phyloP scores from a whole-genome alignment of 2,797 vertebrate species.

The Myotis vivesi region DNA sequence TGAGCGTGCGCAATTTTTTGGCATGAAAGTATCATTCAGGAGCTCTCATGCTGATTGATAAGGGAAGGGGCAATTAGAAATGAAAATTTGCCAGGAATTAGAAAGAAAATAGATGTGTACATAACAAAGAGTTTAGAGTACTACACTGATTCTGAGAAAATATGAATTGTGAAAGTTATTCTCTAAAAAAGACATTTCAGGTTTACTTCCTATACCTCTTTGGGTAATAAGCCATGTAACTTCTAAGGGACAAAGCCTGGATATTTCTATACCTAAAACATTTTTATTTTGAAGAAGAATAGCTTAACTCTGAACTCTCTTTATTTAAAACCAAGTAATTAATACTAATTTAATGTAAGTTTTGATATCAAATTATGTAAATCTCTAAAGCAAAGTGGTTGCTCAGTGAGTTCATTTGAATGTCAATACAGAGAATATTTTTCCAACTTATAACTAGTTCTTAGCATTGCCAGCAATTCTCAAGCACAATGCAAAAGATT shows the following conservation, averaged over 20 bases:
- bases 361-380: constrained; percentile 56
- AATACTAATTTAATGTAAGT: constrained; percentile 62
- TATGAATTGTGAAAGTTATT: background rate
- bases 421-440: constrained; percentile 52
- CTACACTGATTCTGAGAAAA: background rate
- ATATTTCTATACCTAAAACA: background rate
- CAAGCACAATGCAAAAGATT: constrained; percentile 56
- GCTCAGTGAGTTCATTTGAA: constrained; percentile 65
- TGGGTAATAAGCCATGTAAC: background rate
- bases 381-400: constrained; percentile 72
- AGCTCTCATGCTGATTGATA: background rate
- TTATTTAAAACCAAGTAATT: constrained; percentile 43
- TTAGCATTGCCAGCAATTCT: background rate
- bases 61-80: background rate
- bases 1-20: background rate
- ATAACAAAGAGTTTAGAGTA: background rate
- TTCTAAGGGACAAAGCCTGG: background rate
- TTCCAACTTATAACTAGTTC: constrained; percentile 53
- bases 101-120: background rate
- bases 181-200: background rate
- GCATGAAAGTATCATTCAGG: background rate
- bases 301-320: constrained; percentile 44
- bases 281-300: background rate
- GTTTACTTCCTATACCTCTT: background rate
- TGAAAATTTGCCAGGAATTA: constrained; percentile 29